phyloP scores from a whole-genome alignment of 1,140 invertebrate species.

The Caenorhabditis inopinata region DNA sequence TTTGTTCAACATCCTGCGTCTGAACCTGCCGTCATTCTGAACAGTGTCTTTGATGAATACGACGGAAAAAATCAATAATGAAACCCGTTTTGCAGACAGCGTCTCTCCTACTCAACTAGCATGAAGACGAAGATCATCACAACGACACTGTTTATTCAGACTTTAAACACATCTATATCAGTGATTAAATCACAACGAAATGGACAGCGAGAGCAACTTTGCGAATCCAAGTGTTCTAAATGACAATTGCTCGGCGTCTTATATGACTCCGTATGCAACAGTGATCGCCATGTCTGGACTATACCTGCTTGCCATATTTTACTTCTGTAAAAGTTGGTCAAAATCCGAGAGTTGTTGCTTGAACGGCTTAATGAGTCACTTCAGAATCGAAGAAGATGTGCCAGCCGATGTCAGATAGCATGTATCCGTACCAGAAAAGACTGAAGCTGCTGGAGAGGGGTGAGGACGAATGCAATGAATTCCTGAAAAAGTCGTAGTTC shows the following conservation, averaged over 20 bases:
- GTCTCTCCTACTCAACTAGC: too few relatives aligned
- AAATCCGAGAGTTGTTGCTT: too few relatives aligned
- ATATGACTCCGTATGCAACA: conserved; percentile 11
- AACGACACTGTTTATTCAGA: neutral
- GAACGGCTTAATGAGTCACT: neutral
- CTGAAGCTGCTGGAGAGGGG: neutral
- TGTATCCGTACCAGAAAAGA: conserved; percentile 6
- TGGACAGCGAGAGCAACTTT: too few relatives aligned
- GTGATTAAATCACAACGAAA: too few relatives aligned
- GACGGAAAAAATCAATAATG: conserved; percentile 17
- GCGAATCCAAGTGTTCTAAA: conserved; percentile 2
- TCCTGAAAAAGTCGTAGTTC: too few relatives aligned
- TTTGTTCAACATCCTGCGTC: conserved; percentile 15
- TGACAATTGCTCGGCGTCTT: conserved; percentile 16
- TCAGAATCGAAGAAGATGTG: conserved; percentile 21
- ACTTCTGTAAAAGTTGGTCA: neutral
- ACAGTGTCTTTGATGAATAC: neutral
- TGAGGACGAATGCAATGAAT: neutral
- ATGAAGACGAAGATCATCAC: neutral
- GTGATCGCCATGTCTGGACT: conserved; percentile 3
- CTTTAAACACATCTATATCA: too few relatives aligned
- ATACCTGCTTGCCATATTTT: neutral
- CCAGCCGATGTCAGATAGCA: neutral
- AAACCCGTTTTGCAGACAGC: neutral
- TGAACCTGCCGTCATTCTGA: neutral